Conservation (phyloP, 2,888 invertebrate genomes). For the Diaphora mendica region DNA sequence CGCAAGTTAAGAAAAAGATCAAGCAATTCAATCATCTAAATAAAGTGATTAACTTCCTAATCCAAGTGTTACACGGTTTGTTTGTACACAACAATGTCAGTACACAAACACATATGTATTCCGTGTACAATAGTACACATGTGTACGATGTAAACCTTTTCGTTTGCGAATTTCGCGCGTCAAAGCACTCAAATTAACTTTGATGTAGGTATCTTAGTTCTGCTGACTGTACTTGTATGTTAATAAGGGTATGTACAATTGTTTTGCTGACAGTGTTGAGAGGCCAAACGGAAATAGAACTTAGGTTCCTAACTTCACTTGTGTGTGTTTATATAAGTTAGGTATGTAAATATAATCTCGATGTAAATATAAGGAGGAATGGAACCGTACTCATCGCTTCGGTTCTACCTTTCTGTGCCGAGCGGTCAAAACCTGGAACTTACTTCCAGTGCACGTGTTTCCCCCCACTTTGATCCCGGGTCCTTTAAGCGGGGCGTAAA, state of each 20-base stretch:
- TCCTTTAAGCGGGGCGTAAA: too few species aligned
- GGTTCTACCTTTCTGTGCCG: too few species aligned
- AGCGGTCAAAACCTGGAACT: too few species aligned
- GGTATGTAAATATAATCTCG: background rate
- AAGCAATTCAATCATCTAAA: background rate
- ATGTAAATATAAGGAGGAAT: too few species aligned
- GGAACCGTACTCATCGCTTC: too few species aligned
- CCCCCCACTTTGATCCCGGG: too few species aligned
- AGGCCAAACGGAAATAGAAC: constrained; percentile 1
- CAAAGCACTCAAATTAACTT: constrained; percentile 61
- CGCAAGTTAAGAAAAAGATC: background rate
- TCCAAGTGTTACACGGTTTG: constrained; percentile 34
- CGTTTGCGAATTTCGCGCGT: constrained; percentile 61
- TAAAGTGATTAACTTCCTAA: constrained; percentile 30
- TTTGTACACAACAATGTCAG: constrained; percentile 29
- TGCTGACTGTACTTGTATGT: constrained; percentile 20
- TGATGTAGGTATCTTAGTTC: constrained; percentile 41
- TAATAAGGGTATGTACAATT: constrained; percentile 15
- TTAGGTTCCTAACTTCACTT: background rate
- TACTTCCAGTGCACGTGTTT: too few species aligned
- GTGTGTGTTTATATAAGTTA: too few species aligned
- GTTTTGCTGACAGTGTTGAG: constrained; percentile 19
- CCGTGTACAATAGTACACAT: constrained; percentile 24
- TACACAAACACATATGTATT: constrained; percentile 19
- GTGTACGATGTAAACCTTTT: constrained; percentile 35